Base-by-base conservation (phyloP, 2,888 invertebrate genomes). In the Arge pagana region DNA sequence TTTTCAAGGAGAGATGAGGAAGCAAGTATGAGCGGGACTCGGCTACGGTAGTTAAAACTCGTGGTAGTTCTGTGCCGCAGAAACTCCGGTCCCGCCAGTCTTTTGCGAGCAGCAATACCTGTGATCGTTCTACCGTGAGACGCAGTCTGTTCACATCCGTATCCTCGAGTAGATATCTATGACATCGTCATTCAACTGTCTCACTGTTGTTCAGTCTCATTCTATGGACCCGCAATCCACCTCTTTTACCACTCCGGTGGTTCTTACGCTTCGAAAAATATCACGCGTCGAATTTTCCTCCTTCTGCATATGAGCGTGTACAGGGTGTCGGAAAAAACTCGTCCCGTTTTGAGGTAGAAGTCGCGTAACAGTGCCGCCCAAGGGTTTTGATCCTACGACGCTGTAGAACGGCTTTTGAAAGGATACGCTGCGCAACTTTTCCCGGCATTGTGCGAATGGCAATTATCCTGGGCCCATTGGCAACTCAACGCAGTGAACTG, bases 61-160 rank as follows among this genome's bases (percentile, higher is more conserved):
- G n/a, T n/a, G n/a, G n/a, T n/a, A n/a, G n/a, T n/a, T n/a, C n/a
- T n/a, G n/a, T n/a, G n/a, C n/a, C n/a, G n/a, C n/a, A n/a, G n/a
- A n/a, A n/a, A n/a, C n/a, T n/a, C n/a, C n/a, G n/a, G n/a, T n/a
- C n/a, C n/a, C n/a, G n/a, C n/a, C n/a, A n/a, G 45, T 45, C 45
- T 45, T 45, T 45, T 45, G 16, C 45, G 4, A 31, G 33, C 8
- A 10, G n/a, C 28, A 13, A 33, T 33, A 45, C 71, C 71, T 76
- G 72, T 76, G 76, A 76, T 76, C 74, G 64, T 64, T 76, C 74
- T 75, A 63, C 71, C 73, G 75, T 75, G 68, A 74, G 67, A 71
- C 68, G 57, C 67, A 68, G 70, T 67, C 65, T 67, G 53, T 55
- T 52, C 54, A 51, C 37, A 45, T 37, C 35, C 50, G 39, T 50